Evolutionary conservation across 2,113 vertebrate genomes (phyloP).

Genomic region (Kryptolebias marmoratus): DNA sequence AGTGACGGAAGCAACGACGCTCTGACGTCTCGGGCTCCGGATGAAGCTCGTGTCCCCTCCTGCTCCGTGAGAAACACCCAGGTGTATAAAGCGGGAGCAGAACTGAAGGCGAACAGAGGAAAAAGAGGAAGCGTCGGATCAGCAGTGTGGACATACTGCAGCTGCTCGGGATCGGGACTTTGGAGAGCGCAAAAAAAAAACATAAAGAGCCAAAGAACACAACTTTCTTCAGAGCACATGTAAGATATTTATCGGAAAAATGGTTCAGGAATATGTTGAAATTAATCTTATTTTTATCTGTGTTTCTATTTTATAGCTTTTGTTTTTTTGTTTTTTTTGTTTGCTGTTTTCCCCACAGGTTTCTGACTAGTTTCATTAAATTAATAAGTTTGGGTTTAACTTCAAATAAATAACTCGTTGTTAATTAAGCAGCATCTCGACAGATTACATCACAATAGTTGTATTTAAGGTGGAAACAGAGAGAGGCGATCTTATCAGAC

Average conservation of each 20-base stretch:
- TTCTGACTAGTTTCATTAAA: not conserved
- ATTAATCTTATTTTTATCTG: not conserved
- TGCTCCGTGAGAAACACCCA: conserved; percentile 67
- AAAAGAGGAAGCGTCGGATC: conserved; percentile 59
- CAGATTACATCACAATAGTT: not conserved
- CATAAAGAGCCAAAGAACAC: conserved; percentile 17
- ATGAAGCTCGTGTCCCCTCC: conserved; percentile 70
- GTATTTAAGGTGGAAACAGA: not conserved
- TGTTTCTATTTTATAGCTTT: not conserved
- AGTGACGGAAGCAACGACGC: conserved; percentile 82
- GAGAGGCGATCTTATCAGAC: not conserved
- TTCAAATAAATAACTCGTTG: not conserved
- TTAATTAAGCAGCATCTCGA: not conserved
- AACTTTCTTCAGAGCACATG: conserved; percentile 59
- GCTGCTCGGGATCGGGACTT: conserved; percentile 73
- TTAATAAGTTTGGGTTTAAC: not conserved
- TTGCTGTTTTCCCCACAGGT: not conserved
- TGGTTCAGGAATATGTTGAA: not conserved
- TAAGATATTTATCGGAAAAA: conserved; percentile 55
- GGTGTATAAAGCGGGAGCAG: conserved; percentile 86
- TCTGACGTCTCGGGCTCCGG: conserved; percentile 87
- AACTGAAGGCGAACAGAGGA: conserved; percentile 50
- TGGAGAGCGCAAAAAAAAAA: conserved; percentile 69
- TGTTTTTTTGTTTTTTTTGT: not conserved
- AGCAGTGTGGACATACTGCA: conserved; percentile 64